Percentiles rank a stretch among this genome's conserved stretches.
Evolutionary conservation across 1,140 invertebrate genomes (phyloP).

Genomic region (Frieseomelitta varia): DNA sequence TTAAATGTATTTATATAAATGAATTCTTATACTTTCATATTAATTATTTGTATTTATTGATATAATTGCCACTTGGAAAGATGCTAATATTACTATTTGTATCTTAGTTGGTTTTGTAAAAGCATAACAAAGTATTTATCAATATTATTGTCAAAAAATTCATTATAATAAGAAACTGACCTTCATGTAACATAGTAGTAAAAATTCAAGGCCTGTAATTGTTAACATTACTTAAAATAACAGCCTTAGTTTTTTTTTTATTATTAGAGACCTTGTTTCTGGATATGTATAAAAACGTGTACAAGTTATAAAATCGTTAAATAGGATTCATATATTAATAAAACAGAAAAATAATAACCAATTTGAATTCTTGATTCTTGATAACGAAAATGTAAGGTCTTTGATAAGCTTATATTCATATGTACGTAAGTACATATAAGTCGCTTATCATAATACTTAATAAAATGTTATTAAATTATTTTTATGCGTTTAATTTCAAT

Average conservation of each 20-base stretch:
- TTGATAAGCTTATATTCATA: neutral
- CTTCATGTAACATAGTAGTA: conserved; percentile 14
- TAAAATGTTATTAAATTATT: conserved; percentile 8
- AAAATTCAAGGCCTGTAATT: conserved; percentile 36
- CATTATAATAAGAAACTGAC: conserved; percentile 28
- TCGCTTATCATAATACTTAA: conserved; percentile 1
- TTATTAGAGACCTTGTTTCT: neutral
- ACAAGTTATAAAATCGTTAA: neutral
- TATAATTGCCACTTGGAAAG: conserved; percentile 1
- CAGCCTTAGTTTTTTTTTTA: conserved; percentile 4
- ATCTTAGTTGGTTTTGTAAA: conserved; percentile 16
- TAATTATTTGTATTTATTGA: conserved; percentile 6
- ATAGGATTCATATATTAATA: neutral
- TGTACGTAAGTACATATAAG: neutral
- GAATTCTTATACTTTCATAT: neutral
- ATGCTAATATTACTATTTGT: conserved; percentile 6
- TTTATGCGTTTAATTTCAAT: conserved; percentile 1
- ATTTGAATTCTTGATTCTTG: neutral
- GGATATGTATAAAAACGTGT: conserved; percentile 42
- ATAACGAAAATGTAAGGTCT: conserved; percentile 21
- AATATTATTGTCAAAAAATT: conserved; percentile 53
- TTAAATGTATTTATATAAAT: conserved; percentile 1
- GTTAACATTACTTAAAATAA: conserved; percentile 29
- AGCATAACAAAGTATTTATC: conserved; percentile 38
- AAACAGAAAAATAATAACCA: neutral